These are phyloP conservation scores for Brachionus rotundiformis DNA, from an alignment of 1,140 invertebrate species.

Conservation along the genomic window DNA sequence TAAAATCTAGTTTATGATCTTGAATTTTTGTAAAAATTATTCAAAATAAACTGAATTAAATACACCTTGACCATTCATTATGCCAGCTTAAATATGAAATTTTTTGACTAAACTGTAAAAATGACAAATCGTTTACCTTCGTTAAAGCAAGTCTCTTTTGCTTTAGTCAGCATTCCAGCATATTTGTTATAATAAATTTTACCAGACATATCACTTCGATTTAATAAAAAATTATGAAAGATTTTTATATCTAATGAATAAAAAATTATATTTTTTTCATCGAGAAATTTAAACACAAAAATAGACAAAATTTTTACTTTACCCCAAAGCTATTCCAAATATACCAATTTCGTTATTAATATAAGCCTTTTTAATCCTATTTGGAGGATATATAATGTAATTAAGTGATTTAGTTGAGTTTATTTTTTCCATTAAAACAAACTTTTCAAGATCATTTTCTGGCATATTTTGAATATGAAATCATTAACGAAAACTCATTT, in stretches of 20 bases:
- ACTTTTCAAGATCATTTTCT: neutral
- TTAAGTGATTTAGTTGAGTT: neutral
- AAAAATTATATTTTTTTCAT: too few species aligned
- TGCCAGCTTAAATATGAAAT: neutral
- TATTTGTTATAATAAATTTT: constrained; percentile 6
- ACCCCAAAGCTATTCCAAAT: constrained; percentile 31
- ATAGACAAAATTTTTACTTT: too few species aligned
- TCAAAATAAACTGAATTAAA: constrained; percentile 4
- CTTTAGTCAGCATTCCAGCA: constrained; percentile 13
- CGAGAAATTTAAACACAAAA: too few species aligned
- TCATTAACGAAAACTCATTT: neutral
- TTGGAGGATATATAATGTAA: neutral
- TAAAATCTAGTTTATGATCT: too few species aligned
- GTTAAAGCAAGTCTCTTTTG: neutral
- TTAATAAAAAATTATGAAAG: neutral
- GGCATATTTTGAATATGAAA: neutral
- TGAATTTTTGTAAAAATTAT: too few species aligned
- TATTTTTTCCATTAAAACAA: constrained; percentile 34
- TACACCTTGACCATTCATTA: neutral
- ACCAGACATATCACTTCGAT: neutral
- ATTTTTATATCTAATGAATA: neutral
- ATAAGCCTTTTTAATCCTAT: neutral
- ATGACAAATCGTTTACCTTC: constrained; percentile 2
- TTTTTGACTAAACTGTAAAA: neutral
- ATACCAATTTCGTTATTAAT: neutral